Conservation (phyloP, 2,113 vertebrate genomes). For the Ochotona princeps region DNA sequence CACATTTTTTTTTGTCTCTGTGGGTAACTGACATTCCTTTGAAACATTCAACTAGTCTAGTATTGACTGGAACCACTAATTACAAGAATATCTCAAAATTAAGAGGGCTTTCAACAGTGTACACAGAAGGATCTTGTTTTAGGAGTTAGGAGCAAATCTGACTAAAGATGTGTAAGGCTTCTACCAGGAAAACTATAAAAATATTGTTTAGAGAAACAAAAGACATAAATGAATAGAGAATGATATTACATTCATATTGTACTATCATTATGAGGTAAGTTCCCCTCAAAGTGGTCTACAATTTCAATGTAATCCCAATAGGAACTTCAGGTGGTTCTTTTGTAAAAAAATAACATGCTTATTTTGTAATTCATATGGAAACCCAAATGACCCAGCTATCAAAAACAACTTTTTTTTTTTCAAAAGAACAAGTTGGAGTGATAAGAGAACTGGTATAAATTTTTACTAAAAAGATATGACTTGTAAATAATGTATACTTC, state of each 20-base stretch:
- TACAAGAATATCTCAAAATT: not conserved
- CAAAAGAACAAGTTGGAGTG: not conserved
- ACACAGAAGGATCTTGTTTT: not conserved
- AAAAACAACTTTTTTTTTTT: conserved; percentile 16
- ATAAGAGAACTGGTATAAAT: not conserved
- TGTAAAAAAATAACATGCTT: not conserved
- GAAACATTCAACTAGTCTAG: not conserved
- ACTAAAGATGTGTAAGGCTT: not conserved
- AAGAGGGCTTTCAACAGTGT: not conserved
- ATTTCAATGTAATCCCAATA: not conserved
- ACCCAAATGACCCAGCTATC: not conserved
- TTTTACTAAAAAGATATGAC: not conserved
- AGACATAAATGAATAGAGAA: not conserved
- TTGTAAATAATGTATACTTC: not conserved
- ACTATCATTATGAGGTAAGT: not conserved
- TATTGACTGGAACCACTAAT: conserved; percentile 22
- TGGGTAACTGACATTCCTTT: not conserved
- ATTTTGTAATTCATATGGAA: not conserved
- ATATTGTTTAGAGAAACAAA: not conserved
- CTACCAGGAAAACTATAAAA: not conserved
- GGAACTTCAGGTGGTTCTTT: not conserved
- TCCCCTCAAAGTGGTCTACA: not conserved
- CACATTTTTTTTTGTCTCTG: not conserved
- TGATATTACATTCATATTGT: not conserved
- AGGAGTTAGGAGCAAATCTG: not conserved